Conservation (phyloP, 1,140 invertebrate genomes). For the Heliconius congener region DNA sequence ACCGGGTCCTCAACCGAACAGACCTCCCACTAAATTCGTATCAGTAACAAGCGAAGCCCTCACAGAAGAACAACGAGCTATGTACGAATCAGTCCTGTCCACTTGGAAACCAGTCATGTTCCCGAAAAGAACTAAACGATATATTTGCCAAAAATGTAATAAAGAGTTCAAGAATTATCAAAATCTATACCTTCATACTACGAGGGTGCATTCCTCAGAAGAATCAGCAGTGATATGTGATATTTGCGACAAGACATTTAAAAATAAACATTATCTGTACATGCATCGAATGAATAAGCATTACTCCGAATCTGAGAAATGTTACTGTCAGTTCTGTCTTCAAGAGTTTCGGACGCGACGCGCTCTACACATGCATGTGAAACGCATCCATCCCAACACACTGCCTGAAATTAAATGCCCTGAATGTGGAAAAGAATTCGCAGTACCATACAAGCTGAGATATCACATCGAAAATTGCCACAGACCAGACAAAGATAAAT, state of each 20-base stretch:
- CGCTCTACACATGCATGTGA: conserved; percentile 69
- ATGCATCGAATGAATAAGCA: conserved; percentile 78
- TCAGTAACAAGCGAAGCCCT: conserved; percentile 60
- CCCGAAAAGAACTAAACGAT: conserved; percentile 61
- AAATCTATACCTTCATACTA: conserved; percentile 70
- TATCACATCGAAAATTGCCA: conserved; percentile 67
- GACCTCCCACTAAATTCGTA: conserved; percentile 59
- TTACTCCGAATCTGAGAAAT: conserved; percentile 69
- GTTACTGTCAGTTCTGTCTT: conserved; percentile 71
- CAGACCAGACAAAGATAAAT: conserved; percentile 58
- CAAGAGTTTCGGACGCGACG: conserved; percentile 69
- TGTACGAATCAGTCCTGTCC: conserved; percentile 71
- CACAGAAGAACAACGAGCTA: conserved; percentile 66
- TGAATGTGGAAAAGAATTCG: conserved; percentile 68
- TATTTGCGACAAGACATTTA: conserved; percentile 72
- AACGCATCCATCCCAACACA: conserved; percentile 63
- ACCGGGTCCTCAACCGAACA: conserved; percentile 40
- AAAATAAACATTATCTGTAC: conserved; percentile 75
- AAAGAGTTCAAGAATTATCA: conserved; percentile 78
- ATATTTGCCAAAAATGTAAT: conserved; percentile 71
- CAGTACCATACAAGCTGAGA: conserved; percentile 66
- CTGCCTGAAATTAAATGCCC: conserved; percentile 69
- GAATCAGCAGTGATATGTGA: conserved; percentile 69
- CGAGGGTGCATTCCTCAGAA: conserved; percentile 67
- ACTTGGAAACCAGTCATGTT: conserved; percentile 73